Conservation (phyloP, 2,113 vertebrate genomes). For the Myotis brandtii region DNA sequence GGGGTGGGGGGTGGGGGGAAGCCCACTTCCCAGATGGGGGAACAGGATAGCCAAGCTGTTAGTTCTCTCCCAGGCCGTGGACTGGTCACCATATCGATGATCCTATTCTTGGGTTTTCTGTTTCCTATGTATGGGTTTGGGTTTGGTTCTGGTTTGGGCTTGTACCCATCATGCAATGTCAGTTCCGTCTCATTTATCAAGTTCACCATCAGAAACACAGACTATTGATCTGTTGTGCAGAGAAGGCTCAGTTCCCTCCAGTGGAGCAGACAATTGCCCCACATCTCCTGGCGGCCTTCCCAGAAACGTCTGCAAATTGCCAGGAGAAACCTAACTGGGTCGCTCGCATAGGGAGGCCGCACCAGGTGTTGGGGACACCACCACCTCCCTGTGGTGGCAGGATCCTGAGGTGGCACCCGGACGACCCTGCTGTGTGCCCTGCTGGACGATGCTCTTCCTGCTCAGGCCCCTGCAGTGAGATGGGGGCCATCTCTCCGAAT, state of each 20-base stretch:
- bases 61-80: neutral
- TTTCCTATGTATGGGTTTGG: neutral
- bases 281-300: conserved; percentile 89
- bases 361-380: neutral
- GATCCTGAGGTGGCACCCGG: neutral
- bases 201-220: neutral
- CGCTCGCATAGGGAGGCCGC: conserved; percentile 93
- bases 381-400: neutral
- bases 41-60: neutral
- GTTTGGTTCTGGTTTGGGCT: neutral
- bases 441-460: too few relatives aligned
- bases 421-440: neutral
- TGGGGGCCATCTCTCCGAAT: neutral
- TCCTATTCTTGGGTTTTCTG: neutral
- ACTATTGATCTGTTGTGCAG: neutral
- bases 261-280: conserved; percentile 87
- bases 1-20: too few relatives aligned
- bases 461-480: fast-evolving
- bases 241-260: neutral
- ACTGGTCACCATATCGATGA: neutral
- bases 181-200: neutral
- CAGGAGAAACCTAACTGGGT: conserved; percentile 89
- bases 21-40: neutral
- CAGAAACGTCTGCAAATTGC: conserved; percentile 90
- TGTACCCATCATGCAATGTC: neutral